These are phyloP conservation scores for Epinotia demarniana DNA, from an alignment of 2,888 invertebrate species.

Conservation along the genomic window DNA sequence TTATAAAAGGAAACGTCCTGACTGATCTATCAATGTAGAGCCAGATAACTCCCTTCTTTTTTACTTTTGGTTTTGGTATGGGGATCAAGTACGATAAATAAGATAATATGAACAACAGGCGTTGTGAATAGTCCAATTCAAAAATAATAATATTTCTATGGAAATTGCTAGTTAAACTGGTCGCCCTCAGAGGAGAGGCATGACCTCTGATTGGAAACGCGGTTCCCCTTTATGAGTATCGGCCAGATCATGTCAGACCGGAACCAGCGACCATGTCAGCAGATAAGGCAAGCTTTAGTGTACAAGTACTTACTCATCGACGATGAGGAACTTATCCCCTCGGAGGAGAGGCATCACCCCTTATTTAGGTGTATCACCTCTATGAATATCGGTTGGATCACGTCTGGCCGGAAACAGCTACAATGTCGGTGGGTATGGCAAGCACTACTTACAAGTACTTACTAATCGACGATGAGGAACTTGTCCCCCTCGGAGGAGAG, in stretches of 20 bases:
- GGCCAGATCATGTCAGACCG: too few relatives aligned
- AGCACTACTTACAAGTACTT: constrained; percentile 77
- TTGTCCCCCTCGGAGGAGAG: constrained; percentile 93
- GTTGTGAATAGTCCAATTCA: too few relatives aligned
- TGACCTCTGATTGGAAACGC: constrained; percentile 93
- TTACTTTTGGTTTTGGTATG: too few relatives aligned
- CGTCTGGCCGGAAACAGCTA: constrained; percentile 90
- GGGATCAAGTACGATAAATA: too few relatives aligned
- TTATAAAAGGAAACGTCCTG: too few relatives aligned
- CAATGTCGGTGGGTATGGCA: constrained; percentile 89
- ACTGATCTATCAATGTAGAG: too few relatives aligned
- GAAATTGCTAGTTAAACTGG: too few relatives aligned
- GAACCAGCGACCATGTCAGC: constrained; percentile 85
- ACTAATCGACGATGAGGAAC: constrained; percentile 95
- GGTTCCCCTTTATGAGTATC: constrained; percentile 91
- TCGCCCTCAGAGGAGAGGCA: constrained; percentile 91
- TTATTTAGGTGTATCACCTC: constrained; percentile 89
- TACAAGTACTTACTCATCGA: constrained; percentile 86
- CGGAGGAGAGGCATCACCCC: constrained; percentile 88
- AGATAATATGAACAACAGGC: too few relatives aligned
- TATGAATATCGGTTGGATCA: constrained; percentile 92
- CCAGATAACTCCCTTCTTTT: too few relatives aligned
- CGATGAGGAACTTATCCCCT: constrained; percentile 94
- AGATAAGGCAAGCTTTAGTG: constrained; percentile 48
- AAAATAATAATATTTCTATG: too few relatives aligned